A percentile compares a stretch with the other conserved stretches of the same genome.
phyloP scores from a whole-genome alignment of 2,797 vertebrate species.

The Echiichthys vipera region DNA sequence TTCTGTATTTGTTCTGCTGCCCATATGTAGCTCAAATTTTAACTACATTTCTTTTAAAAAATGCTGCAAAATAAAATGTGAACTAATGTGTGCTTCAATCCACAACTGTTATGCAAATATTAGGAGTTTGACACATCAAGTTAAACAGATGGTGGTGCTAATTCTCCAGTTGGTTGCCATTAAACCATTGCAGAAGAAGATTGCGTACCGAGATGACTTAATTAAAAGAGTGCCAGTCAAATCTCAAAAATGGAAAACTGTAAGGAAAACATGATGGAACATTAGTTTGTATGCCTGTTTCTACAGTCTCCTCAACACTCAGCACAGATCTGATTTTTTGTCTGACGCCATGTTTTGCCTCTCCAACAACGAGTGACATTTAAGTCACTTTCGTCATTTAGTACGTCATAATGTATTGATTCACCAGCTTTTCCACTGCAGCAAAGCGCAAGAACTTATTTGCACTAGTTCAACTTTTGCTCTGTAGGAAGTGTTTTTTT shows the following conservation, averaged over 20 bases:
- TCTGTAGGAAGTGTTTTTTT: neutral
- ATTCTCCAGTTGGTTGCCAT: neutral
- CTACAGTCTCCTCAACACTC: neutral
- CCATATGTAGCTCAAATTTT: neutral
- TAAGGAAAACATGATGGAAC: neutral
- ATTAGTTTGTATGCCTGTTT: neutral
- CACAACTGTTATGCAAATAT: neutral
- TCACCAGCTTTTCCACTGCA: neutral
- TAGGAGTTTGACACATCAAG: neutral
- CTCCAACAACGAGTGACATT: no score
- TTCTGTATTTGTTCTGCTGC: neutral
- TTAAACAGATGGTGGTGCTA: neutral
- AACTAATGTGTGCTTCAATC: neutral
- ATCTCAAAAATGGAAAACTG: neutral
- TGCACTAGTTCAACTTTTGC: neutral
- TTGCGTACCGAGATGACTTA: rapidly evolving
- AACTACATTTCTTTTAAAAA: neutral
- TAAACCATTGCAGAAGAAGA: neutral
- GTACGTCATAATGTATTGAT: neutral
- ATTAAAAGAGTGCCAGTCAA: neutral
- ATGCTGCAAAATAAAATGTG: neutral
- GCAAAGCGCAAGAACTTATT: neutral
- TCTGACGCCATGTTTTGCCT: no score
- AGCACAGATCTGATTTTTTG: neutral
- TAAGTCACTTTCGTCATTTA: neutral